Conservation (phyloP, 1,140 invertebrate species). For the Trissolcus basalis region DNA sequence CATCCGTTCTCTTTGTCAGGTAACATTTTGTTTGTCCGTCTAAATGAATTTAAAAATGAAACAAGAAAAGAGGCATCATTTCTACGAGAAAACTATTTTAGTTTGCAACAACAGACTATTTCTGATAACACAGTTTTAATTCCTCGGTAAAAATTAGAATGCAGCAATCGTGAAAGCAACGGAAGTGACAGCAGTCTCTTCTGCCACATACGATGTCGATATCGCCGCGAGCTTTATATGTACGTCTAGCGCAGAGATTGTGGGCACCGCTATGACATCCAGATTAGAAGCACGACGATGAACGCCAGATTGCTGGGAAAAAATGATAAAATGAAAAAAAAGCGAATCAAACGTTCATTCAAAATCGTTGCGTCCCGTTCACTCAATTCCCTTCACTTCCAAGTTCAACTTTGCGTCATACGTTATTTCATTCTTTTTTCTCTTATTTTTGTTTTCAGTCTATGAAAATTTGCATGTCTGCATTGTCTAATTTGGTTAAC, state of each 20-base stretch:
- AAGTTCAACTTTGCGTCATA: too few species aligned
- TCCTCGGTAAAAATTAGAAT: constrained; percentile 4
- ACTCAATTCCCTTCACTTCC: too few species aligned
- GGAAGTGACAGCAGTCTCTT: constrained; percentile 24
- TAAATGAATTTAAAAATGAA: too few species aligned
- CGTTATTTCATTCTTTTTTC: too few species aligned
- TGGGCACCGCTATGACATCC: constrained; percentile 19
- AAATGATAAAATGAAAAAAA: background rate
- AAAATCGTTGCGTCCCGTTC: constrained; percentile 7
- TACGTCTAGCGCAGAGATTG: constrained; percentile 3
- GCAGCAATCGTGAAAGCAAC: constrained; percentile 10
- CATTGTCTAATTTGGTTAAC: too few species aligned
- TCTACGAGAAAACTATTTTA: too few species aligned
- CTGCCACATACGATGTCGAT: constrained; percentile 18
- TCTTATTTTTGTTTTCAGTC: too few species aligned
- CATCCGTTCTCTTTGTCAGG: too few species aligned
- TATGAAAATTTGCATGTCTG: too few species aligned
- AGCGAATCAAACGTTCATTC: constrained; percentile 10
- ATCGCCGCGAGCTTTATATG: constrained; percentile 24
- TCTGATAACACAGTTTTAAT: constrained; percentile 6
- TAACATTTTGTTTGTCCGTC: too few species aligned
- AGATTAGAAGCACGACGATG: constrained; percentile 12
- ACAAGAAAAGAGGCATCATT: too few species aligned
- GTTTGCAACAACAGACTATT: background rate
- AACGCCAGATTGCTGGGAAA: constrained; percentile 22